A percentile compares a stretch with the other conserved stretches of the same genome.
These are phyloP conservation scores for Zaprionus vittiger DNA, from an alignment of 1,140 invertebrate genomes.

Conservation along the genomic window DNA sequence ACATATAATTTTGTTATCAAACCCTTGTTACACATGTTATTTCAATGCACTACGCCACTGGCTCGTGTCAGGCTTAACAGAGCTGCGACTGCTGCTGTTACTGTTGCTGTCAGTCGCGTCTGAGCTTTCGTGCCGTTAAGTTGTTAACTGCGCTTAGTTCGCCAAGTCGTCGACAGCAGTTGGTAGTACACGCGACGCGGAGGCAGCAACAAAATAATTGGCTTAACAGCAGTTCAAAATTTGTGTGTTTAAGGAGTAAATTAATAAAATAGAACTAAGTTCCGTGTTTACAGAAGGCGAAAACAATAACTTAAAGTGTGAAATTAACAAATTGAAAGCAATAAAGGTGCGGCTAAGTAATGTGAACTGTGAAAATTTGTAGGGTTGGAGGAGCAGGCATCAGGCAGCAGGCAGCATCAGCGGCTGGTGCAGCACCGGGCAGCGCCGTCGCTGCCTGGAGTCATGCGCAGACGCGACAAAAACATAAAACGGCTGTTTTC, in stretches of 20 bases:
- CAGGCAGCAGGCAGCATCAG: neutral
- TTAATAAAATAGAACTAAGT: conserved; percentile 19
- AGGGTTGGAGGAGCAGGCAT: conserved; percentile 22
- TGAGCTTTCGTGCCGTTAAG: conserved; percentile 71
- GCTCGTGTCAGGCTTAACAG: neutral
- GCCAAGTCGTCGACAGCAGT: conserved; percentile 11
- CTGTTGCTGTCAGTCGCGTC: conserved; percentile 53
- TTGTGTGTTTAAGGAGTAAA: conserved; percentile 16
- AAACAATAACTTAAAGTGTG: neutral
- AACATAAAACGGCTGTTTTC: conserved; percentile 74
- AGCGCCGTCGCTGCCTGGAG: neutral
- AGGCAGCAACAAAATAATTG: conserved; percentile 60
- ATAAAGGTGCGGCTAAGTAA: conserved; percentile 63
- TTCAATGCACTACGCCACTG: conserved; percentile 24
- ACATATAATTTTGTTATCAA: neutral
- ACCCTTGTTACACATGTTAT: too few species aligned
- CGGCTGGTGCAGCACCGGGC: conserved; percentile 29
- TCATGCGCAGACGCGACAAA: conserved; percentile 52
- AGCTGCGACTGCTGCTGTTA: neutral
- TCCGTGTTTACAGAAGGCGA: conserved; percentile 3
- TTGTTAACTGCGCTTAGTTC: conserved; percentile 53
- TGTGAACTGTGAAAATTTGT: conserved; percentile 32
- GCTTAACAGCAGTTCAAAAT: conserved; percentile 61
- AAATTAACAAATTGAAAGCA: conserved; percentile 4
- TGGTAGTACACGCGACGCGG: conserved; percentile 28